These are phyloP conservation scores for Drosophila nasuta DNA, from an alignment of 1,140 invertebrate species.

Conservation along the genomic window DNA sequence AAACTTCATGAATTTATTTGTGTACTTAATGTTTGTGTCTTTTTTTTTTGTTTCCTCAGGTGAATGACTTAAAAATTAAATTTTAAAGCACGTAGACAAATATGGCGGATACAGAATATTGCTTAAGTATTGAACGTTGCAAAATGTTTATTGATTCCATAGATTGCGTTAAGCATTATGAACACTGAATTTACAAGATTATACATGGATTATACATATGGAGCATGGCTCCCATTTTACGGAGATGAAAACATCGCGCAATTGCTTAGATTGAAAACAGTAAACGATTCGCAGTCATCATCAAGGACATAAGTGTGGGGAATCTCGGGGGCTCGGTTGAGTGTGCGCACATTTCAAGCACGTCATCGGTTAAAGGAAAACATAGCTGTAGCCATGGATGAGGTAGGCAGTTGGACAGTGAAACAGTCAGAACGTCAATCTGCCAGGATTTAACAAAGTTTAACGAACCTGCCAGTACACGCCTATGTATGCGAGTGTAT, in stretches of 20 bases:
- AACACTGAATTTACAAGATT: neutral
- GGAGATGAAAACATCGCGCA: no score
- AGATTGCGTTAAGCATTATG: no score
- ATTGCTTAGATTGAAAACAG: no score
- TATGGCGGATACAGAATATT: constrained; percentile 37
- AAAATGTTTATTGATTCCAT: no score
- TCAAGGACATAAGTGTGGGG: neutral
- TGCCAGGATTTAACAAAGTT: constrained; percentile 62
- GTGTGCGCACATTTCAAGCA: constrained; percentile 68
- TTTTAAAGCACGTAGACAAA: constrained; percentile 63
- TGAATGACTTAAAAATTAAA: constrained; percentile 36
- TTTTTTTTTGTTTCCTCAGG: neutral
- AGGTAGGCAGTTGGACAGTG: constrained; percentile 13
- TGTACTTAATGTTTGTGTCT: neutral
- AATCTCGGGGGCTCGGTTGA: constrained; percentile 18
- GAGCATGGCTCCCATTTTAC: no score
- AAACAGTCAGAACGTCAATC: constrained; percentile 55
- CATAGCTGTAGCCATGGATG: constrained; percentile 23
- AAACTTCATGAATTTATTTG: neutral
- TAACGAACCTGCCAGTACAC: constrained; percentile 64
- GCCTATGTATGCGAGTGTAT: constrained; percentile 4
- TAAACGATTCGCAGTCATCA: no score
- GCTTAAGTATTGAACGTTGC: constrained; percentile 4
- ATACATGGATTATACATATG: neutral
- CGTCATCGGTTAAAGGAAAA: constrained; percentile 68